phyloP scores from a whole-genome alignment of 2,797 vertebrate species.

The Parotocinclus haroldoi region DNA sequence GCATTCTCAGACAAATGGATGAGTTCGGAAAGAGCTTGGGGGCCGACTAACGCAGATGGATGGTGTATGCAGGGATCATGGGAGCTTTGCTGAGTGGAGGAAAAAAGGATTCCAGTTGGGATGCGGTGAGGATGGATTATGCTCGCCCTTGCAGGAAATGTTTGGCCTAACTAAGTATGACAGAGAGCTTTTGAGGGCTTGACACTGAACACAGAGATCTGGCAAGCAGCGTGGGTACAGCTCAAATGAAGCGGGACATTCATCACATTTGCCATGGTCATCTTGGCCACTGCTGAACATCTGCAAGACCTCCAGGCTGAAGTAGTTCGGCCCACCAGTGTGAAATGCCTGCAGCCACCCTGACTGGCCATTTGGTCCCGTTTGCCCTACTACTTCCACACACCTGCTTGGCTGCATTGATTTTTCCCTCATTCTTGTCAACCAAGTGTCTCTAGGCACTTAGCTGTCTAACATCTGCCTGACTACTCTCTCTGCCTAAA shows the following conservation, averaged over 20 bases:
- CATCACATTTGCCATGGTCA: constrained; percentile 62
- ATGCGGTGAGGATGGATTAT: constrained; percentile 57
- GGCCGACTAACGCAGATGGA: constrained; percentile 66
- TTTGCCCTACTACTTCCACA: constrained; percentile 63
- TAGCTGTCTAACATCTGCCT: constrained; percentile 73
- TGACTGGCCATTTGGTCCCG: constrained; percentile 54
- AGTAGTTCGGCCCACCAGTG: constrained; percentile 54
- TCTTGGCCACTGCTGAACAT: constrained; percentile 58
- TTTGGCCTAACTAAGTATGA: constrained; percentile 69
- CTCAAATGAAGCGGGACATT: constrained; percentile 54
- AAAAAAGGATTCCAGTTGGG: constrained; percentile 51
- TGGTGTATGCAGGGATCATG: constrained; percentile 49
- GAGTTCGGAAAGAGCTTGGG: constrained; percentile 64
- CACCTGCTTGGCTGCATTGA: constrained; percentile 72
- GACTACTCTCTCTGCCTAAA: constrained; percentile 37
- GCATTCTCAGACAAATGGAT: constrained; percentile 70
- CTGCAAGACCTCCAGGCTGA: constrained; percentile 68
- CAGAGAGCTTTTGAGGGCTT: constrained; percentile 63
- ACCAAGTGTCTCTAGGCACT: constrained; percentile 62
- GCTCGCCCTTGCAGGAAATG: constrained; percentile 59
- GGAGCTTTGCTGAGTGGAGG: constrained; percentile 51
- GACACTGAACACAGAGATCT: constrained; percentile 62
- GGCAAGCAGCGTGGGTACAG: constrained; percentile 51
- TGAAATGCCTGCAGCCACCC: constrained; percentile 58
- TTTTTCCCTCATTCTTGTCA: constrained; percentile 68